These are phyloP conservation scores for human DNA, from an alignment of 2,113 vertebrate species.

Conservation along the genomic window GRCh38 chr20:62401501-62402000, in stretches of 20 bases:
- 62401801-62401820: not conserved
- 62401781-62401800: not conserved
- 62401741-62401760: not conserved
- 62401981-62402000: rapidly evolving
- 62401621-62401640: not conserved
- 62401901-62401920: not conserved
- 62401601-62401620: not conserved
- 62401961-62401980: not conserved
- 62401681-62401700: no score
- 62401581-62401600: not conserved
- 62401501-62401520: not conserved
- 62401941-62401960: no score
- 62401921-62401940: not conserved
- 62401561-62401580: not conserved
- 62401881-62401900: not conserved
- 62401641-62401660: not conserved
- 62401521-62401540: not conserved
- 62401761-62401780: not conserved
- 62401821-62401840: not conserved
- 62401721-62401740: not conserved
- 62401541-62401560: not conserved
- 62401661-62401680: not conserved
- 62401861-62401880: not conserved
- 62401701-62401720: not conserved
- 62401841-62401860: not conserved